Evolutionary conservation across 2,888 invertebrate genomes (phyloP), one percentile per base, ranked within the genome.

Genomic region (Leptogaster cylindrica): DNA sequence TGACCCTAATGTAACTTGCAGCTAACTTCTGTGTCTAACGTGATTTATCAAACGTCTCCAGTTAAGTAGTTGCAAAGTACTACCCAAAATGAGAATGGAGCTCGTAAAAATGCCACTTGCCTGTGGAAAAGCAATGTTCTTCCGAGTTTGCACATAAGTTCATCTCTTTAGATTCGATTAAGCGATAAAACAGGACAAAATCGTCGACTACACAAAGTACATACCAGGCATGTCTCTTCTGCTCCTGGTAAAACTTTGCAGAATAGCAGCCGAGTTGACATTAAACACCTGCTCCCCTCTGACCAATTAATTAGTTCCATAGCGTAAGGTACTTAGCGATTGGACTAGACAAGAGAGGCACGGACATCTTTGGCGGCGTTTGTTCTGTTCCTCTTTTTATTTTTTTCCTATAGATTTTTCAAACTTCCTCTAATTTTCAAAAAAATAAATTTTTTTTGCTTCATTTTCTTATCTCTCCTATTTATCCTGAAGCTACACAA

Each of bases 141-240:
- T n/a, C n/a, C n/a, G n/a, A n/a, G n/a, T n/a, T n/a, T n/a, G n/a
- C n/a, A n/a, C n/a, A n/a, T n/a, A n/a, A n/a, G n/a, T n/a, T n/a
- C n/a, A n/a, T n/a, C 10, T 39, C 14, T n/a, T 4, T 39, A n/a
- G 12, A 41, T 12, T 18, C 14, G 41, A 41, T 41, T 41, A 41
- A 41, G 41, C 18, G 41, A 41, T 41, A 41, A 41, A 41, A 41
- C 16, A 41, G 18, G 41, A 41, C 14, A 18, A 41, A 41, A 41
- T 14, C 2, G 4, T 36, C 10, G 36, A 7, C 10, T 36, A 14
- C 3, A n/a, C 36, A 36, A 36, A 14, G 14, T 12, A 12, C 4
- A 12, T 12, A 4, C 36, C n/a, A 10, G 10, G 10, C 4, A 1
- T 1, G 10, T 10, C 39, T 39, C 14, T 39, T 16, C 18, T 41